Base-by-base conservation (phyloP, 2,113 vertebrate species). In the Glareola pratincola region DNA sequence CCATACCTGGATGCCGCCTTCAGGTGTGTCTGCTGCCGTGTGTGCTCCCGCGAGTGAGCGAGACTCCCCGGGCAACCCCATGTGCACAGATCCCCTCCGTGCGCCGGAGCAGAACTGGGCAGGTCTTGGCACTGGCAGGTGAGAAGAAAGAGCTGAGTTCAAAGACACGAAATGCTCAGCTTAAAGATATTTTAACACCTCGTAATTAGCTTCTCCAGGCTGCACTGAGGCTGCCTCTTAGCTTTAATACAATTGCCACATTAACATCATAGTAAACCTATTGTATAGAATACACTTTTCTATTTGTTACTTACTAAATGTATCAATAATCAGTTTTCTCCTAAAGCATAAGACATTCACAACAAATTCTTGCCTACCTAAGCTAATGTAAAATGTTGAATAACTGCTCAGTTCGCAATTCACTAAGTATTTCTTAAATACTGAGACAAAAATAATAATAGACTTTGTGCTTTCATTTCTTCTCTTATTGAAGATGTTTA, bases 131-230 rank as follows among this genome's bases (percentile, higher is more conserved):
- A 20, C 34, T 51, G 48, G 45, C 45, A 84, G 53, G 34, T 34
- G 39, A 79, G 32, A 77, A n/a, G 47, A 82, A 84, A 82, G 21
- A 89, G 14, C 20, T 79, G 39, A 36, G 37, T 72, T 90, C 78
- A 81, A 81, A 77, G 59, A 20, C 68, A 91, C 63, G 51, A 92
- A 85, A 63, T 64, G 17, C 67, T 76, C 39, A 27, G 26, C 62
- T 95, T 72, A 87, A 92, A 90, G 78, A 23, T 5, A 8, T 94
- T 93, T 92, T 69, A 81, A 53, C n/a, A 66, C 36, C 88, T 88
- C 37, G 20, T 21, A 57, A 36, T 26, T 84, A 62, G 36, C 82
- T 93, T 82, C 71, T 92, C 62, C 68, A 34, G 50, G 60, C 23
- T 67, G 53, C 17, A 34, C 56, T 74, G 45, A 17, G 6, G 63